Evolutionary conservation across 2,797 vertebrate genomes (phyloP).

Genomic region (Tangara arthus): DNA sequence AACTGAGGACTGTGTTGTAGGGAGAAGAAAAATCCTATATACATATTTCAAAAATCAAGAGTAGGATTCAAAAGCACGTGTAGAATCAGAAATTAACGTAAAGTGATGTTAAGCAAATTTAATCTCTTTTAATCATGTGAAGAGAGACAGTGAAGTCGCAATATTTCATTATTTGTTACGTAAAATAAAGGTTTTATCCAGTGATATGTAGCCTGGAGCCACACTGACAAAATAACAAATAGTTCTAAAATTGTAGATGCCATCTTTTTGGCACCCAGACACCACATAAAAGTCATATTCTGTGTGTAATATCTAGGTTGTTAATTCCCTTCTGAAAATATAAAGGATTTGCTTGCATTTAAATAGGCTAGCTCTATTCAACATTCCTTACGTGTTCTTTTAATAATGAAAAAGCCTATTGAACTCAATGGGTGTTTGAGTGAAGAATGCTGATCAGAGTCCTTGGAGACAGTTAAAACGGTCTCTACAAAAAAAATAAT

Average conservation of each 20-base stretch:
- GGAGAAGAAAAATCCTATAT: not conserved
- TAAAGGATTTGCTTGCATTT: not conserved
- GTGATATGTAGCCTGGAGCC: not conserved
- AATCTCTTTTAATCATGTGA: slow-evolving; percentile 15
- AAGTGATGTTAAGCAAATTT: not conserved
- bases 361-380: not conserved
- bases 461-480: not conserved
- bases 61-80: not conserved
- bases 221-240: slow-evolving; percentile 29
- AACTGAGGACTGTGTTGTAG: not conserved
- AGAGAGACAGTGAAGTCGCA: not conserved
- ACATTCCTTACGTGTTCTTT: not conserved
- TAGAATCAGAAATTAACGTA: not conserved
- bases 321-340: slow-evolving; percentile 3
- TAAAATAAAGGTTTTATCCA: slow-evolving; percentile 16
- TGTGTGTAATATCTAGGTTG: not conserved
- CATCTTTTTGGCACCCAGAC: slow-evolving; percentile 23
- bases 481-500: not conserved
- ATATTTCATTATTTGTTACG: slow-evolving; percentile 16
- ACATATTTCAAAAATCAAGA: not conserved
- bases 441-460: not conserved
- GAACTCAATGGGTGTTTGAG: not conserved
- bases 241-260: not conserved
- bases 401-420: slow-evolving; percentile 4
- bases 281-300: not conserved